Percentiles rank a stretch among this genome's conserved stretches.
Conservation (phyloP, 2,888 invertebrate genomes). For the Ornithoptera alexandrae region DNA sequence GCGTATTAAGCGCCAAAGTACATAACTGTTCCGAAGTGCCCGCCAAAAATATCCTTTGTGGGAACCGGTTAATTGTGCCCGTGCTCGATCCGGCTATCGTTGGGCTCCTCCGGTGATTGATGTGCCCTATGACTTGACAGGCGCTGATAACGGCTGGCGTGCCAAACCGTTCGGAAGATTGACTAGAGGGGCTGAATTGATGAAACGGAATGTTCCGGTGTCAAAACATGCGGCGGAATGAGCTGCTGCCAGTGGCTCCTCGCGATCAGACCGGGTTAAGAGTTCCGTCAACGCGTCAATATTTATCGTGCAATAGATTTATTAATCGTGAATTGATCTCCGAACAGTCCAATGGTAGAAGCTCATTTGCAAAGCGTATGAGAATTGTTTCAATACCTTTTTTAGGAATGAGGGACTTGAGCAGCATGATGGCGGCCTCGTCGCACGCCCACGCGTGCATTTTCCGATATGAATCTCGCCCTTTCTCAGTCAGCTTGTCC, state of each 20-base stretch:
- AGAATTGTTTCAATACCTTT: slow-evolving; percentile 87
- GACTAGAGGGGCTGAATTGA: slow-evolving; percentile 49
- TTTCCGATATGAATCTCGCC: slow-evolving; percentile 98
- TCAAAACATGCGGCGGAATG: slow-evolving; percentile 47
- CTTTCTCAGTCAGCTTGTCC: slow-evolving; percentile 99
- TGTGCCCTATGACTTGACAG: slow-evolving; percentile 62
- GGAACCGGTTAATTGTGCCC: slow-evolving; percentile 56
- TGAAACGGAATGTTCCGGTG: slow-evolving; percentile 45
- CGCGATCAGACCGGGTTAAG: not conserved
- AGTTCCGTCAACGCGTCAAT: too few relatives aligned
- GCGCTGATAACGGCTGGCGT: slow-evolving; percentile 59
- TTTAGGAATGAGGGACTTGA: slow-evolving; percentile 98
- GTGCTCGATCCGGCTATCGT: slow-evolving; percentile 52
- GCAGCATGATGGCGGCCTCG: slow-evolving; percentile 96
- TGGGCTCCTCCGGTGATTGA: slow-evolving; percentile 66
- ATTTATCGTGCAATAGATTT: not conserved
- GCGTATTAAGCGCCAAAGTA: slow-evolving; percentile 36
- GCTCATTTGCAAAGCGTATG: slow-evolving; percentile 40
- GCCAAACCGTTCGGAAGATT: slow-evolving; percentile 66
- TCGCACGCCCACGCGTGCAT: slow-evolving; percentile 99
- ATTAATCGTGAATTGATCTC: slow-evolving; percentile 1
- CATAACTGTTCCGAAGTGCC: slow-evolving; percentile 42
- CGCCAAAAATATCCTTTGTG: slow-evolving; percentile 63
- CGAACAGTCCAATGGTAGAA: slow-evolving; percentile 30
- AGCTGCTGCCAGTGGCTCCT: slow-evolving; percentile 37